Evolutionary conservation across 2,113 vertebrate genomes (phyloP).

Genomic region (Bubo bubo): DNA sequence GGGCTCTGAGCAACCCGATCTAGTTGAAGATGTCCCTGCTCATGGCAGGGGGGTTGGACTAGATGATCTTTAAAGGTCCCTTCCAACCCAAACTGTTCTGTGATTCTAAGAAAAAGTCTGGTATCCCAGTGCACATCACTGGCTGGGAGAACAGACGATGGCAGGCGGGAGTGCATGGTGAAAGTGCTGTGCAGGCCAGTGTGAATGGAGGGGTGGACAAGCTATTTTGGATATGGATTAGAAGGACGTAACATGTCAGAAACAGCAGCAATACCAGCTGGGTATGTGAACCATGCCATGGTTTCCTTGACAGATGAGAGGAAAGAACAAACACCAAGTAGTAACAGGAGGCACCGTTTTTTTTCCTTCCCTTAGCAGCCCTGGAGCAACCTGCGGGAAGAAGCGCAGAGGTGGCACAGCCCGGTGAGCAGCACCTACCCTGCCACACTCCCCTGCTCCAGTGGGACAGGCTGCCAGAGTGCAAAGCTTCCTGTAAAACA

Average conservation of each 20-base stretch:
- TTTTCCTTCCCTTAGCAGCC: background rate
- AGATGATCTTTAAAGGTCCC: background rate
- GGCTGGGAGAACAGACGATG: background rate
- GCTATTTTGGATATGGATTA: background rate
- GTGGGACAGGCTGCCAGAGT: conserved; percentile 82
- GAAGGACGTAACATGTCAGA: background rate
- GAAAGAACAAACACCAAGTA: background rate
- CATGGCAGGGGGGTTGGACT: background rate
- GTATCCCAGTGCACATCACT: fast-evolving
- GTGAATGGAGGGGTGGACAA: background rate
- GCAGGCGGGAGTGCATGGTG: fast-evolving
- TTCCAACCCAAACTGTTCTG: background rate
- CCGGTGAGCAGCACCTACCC: conserved; percentile 36
- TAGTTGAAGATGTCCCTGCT: background rate
- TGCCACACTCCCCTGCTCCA: conserved; percentile 80
- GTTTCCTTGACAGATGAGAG: conserved; percentile 19
- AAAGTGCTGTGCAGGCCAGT: background rate
- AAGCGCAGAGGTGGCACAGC: background rate
- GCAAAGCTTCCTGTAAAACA: conserved; percentile 81
- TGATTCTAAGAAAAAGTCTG: background rate
- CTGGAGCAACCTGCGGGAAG: background rate
- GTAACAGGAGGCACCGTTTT: background rate
- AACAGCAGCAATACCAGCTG: background rate
- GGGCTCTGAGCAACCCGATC: background rate
- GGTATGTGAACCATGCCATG: background rate